Percentiles rank a stretch among this genome's conserved stretches.
These are phyloP conservation scores for Nymphalis polychloros DNA, from an alignment of 2,888 invertebrate genomes.

Conservation along the genomic window DNA sequence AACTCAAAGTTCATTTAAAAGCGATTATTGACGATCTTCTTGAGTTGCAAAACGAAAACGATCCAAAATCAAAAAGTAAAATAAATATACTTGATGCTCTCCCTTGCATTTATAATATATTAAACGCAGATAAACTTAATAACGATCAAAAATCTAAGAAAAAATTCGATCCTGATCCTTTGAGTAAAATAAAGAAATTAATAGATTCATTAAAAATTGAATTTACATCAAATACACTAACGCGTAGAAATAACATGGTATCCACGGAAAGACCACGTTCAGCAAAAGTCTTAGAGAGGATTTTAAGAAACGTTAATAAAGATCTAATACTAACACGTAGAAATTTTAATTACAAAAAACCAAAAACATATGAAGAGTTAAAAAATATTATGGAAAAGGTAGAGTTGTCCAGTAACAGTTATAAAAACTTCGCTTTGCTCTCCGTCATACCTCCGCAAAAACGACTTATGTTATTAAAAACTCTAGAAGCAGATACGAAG, in stretches of 20 bases:
- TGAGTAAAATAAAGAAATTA: constrained; percentile 53
- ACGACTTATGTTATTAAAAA: constrained; percentile 57
- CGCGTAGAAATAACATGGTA: constrained; percentile 48
- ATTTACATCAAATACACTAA: constrained; percentile 42
- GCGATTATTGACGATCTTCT: constrained; percentile 64
- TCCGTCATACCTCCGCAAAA: constrained; percentile 53
- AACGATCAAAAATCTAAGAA: constrained; percentile 11
- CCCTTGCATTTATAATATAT: constrained; percentile 66
- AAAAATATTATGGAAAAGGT: constrained; percentile 52
- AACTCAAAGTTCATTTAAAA: constrained; percentile 66
- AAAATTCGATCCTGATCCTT: constrained; percentile 21
- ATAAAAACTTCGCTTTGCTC: constrained; percentile 54
- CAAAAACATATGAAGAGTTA: constrained; percentile 54
- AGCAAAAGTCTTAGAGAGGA: constrained; percentile 63
- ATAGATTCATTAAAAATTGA: constrained; percentile 58
- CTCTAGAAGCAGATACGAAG: constrained; percentile 53
- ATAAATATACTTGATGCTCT: constrained; percentile 58
- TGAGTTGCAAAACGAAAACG: constrained; percentile 59
- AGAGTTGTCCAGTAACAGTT: constrained; percentile 50
- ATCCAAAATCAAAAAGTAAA: constrained; percentile 46
- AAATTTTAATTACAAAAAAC: constrained; percentile 36
- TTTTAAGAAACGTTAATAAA: constrained; percentile 56
- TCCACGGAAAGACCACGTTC: constrained; percentile 55
- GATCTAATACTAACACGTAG: constrained; percentile 51
- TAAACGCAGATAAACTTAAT: constrained; percentile 44